phyloP scores from a whole-genome alignment of 1,140 invertebrate genomes.

The Pissodes strobi region DNA sequence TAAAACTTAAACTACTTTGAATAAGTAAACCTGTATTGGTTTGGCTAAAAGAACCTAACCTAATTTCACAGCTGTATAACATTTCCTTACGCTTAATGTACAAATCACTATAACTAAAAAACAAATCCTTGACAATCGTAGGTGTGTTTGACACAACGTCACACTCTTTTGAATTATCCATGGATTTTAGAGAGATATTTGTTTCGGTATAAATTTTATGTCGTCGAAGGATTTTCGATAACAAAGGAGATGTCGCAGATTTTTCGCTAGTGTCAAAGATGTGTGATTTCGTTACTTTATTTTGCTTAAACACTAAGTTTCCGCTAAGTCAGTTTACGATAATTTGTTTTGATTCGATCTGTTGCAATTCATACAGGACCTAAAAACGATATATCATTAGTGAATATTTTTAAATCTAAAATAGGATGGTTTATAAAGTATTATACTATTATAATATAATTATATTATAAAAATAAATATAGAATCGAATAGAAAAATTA shows the following conservation, averaged over 20 bases:
- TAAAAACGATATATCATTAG: conserved; percentile 46
- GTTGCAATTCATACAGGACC: conserved; percentile 62
- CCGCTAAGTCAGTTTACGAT: conserved; percentile 37
- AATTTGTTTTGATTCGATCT: conserved; percentile 41
- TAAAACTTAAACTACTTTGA: conserved; percentile 18
- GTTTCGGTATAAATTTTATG: conserved; percentile 30
- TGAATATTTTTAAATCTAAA: too few relatives aligned
- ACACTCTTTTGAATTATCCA: conserved; percentile 12
- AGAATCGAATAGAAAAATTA: too few relatives aligned
- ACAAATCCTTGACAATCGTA: conserved; percentile 17
- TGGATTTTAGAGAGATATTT: conserved; percentile 3
- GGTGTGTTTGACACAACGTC: conserved; percentile 21
- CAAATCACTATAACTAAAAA: conserved; percentile 42
- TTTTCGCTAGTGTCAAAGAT: conserved; percentile 8
- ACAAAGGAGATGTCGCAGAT: conserved; percentile 8
- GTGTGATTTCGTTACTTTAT: conserved; percentile 6
- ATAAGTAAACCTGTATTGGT: conserved; percentile 27
- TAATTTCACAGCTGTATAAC: conserved; percentile 31
- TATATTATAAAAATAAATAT: too few relatives aligned
- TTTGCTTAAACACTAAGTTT: conserved; percentile 27
- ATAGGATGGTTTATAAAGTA: too few relatives aligned
- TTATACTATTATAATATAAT: too few relatives aligned
- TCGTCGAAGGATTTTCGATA: conserved; percentile 24
- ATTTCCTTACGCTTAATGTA: conserved; percentile 46
- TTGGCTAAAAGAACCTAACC: conserved; percentile 29